Percentiles rank a stretch among this genome's conserved stretches.
Conservation (phyloP, 2,797 vertebrate genomes). For the Melopsittacus undulatus region DNA sequence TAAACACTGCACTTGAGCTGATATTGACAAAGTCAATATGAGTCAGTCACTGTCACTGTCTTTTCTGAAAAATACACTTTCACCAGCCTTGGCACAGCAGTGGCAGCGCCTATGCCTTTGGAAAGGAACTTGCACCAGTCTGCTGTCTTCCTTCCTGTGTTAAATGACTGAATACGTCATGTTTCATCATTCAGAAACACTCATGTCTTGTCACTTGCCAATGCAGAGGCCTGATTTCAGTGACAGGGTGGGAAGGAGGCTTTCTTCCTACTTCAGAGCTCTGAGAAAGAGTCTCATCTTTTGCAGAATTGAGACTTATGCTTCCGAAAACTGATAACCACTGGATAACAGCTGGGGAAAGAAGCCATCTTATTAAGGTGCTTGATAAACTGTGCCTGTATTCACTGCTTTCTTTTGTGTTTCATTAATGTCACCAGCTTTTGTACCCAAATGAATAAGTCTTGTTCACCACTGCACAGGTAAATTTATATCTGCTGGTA, state of each 20-base stretch:
- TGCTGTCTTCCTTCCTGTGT: neutral
- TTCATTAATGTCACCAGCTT: neutral
- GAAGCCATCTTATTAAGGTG: neutral
- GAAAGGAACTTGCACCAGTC: neutral
- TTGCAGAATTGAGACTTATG: neutral
- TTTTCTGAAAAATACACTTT: neutral
- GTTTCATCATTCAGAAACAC: neutral
- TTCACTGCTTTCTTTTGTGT: neutral
- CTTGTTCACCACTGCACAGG: neutral
- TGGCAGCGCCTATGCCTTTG: neutral
- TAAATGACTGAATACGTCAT: neutral
- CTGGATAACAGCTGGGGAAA: neutral
- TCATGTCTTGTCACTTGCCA: neutral
- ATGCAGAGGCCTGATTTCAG: neutral
- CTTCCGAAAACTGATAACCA: neutral
- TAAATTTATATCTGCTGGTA: neutral
- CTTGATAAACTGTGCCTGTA: neutral
- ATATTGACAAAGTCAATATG: neutral
- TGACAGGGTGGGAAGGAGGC: neutral
- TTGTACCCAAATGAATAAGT: neutral
- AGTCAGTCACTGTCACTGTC: neutral
- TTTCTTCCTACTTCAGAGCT: neutral
- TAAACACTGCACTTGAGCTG: neutral
- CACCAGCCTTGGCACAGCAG: neutral
- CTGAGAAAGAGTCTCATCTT: neutral